Conservation (phyloP, 1,140 invertebrate species). For the Octopus sinensis region DNA sequence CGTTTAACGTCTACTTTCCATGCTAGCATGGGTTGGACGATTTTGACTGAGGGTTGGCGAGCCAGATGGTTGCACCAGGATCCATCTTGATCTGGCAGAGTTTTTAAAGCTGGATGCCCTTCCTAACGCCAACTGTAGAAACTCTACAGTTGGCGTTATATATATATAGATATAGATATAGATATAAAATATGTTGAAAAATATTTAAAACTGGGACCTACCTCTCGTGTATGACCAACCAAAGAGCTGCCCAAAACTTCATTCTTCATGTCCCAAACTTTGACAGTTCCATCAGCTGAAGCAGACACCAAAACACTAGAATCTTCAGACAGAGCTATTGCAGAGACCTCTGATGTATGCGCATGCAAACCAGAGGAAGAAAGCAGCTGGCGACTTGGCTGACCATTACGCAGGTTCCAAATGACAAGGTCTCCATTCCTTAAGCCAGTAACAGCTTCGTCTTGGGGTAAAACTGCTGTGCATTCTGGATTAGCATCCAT, state of each 20-base stretch:
- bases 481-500: slow-evolving; percentile 52
- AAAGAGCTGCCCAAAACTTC: slow-evolving; percentile 51
- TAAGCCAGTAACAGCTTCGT: slow-evolving; percentile 56
- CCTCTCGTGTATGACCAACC: slow-evolving; percentile 54
- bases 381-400: slow-evolving; percentile 46
- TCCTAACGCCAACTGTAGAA: too few relatives aligned
- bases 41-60: too few relatives aligned
- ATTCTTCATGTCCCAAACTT: slow-evolving; percentile 52
- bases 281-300: slow-evolving; percentile 53
- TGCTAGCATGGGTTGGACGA: too few relatives aligned
- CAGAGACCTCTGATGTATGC: slow-evolving; percentile 51
- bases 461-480: slow-evolving; percentile 51
- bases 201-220: slow-evolving; percentile 23
- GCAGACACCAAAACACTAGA: slow-evolving; percentile 51
- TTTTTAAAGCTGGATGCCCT: too few relatives aligned
- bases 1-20: too few relatives aligned
- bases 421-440: slow-evolving; percentile 54
- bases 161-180: neutral
- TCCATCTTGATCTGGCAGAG: too few relatives aligned
- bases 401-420: slow-evolving; percentile 54
- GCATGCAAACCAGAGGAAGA: slow-evolving; percentile 42
- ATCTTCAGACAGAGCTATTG: slow-evolving; percentile 50
- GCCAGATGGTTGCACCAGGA: too few relatives aligned
- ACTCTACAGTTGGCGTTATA: too few relatives aligned
- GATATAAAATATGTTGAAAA: neutral